phyloP scores from a whole-genome alignment of 2,797 vertebrate species.

The Mus minutoides region DNA sequence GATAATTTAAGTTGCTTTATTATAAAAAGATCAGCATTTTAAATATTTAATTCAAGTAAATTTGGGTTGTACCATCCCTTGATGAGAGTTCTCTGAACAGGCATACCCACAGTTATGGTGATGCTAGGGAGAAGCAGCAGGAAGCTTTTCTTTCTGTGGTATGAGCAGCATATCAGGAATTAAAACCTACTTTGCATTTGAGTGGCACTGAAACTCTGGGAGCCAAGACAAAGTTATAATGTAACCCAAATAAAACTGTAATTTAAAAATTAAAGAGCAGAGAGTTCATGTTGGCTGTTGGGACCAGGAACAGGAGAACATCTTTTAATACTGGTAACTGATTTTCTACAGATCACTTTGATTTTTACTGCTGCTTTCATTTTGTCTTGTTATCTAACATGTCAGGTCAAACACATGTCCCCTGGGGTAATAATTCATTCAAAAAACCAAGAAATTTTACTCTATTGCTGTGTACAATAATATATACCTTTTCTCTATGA shows the following conservation, averaged over 20 bases:
- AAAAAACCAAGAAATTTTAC: neutral
- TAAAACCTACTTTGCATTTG: neutral
- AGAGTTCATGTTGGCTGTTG: neutral
- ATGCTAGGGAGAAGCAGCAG: neutral
- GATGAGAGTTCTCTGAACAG: neutral
- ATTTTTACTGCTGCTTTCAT: neutral
- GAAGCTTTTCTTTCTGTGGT: neutral
- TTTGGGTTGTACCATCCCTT: neutral
- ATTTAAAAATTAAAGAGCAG: neutral
- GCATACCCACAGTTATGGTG: neutral
- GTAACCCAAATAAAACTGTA: neutral
- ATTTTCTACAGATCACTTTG: neutral
- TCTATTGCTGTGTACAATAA: neutral
- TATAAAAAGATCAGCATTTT: constrained; percentile 52
- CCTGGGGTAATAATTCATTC: neutral
- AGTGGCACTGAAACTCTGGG: neutral
- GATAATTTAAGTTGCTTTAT: constrained; percentile 47
- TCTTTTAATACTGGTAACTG: neutral
- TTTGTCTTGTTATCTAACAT: constrained; percentile 7
- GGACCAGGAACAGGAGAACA: neutral
- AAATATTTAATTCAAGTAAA: constrained; percentile 54
- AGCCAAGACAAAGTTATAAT: neutral
- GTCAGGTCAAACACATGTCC: neutral
- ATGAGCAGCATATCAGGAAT: neutral
- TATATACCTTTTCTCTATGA: neutral